Evolutionary conservation across 2,888 invertebrate genomes (phyloP), one percentile per base, ranked within the genome.

Genomic region (Leptinotarsa peninsularis): DNA sequence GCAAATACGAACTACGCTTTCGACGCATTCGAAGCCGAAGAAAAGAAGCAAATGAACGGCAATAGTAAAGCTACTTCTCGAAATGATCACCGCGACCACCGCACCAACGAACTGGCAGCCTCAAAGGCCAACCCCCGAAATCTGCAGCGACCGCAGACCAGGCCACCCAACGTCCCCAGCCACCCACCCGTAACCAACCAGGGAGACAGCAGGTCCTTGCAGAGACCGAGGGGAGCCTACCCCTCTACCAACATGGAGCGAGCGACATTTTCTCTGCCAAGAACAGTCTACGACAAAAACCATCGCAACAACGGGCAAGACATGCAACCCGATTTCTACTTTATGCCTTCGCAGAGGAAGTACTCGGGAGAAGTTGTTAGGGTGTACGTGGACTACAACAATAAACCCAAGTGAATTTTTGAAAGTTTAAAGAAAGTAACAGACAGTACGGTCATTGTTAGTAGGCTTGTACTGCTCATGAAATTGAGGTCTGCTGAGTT

Each of bases 271-370:
- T 95, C 95, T 0, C 88, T 96, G 73, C 96, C 96, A 0, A 91
- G 95, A 21, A 92, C 93, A 0, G 90, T 90, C 0, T 91, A 91
- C 60, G 89, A 86, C 72, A 88, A 83, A 74, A 86, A 85, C 69
- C 82, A 85, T 76, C 84, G 82, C 15, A 82, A 82, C 4, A 82
- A 81, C n/a, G 52, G 52, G 75, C 86, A 81, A 75, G 89, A 86
- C 88, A 90, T 92, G 79, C 93, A 94, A 83, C 94, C 96, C 0
- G 97, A 97, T 89, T 97, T 97, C 89, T 97, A 97, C 89, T 97
- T 97, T 88, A 97, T 97, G 96, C 97, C 97, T 66, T 96, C 96
- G 78, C 97, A 97, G 87, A 90, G 97, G 79, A 96, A 97, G 88
- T 96, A 97, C 89, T 96, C 96, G 84, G 97, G 97, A 82, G 96